These are phyloP conservation scores for Argyrosomus regius DNA, from an alignment of 2,797 vertebrate genomes.

Conservation along the genomic window DNA sequence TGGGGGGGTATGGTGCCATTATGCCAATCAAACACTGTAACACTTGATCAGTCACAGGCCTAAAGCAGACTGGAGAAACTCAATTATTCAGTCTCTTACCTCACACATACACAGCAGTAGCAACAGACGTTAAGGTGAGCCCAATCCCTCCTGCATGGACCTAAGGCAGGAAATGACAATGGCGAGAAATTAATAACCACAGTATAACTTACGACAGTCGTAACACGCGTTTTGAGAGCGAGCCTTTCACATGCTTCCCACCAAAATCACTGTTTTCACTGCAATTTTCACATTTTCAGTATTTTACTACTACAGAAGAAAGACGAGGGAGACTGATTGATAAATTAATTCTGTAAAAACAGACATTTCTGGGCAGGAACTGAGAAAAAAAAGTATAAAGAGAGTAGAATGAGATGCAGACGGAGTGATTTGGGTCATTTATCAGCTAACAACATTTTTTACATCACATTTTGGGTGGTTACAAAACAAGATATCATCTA, in stretches of 20 bases:
- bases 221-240: neutral
- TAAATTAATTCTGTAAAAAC: neutral
- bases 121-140: constrained; percentile 25
- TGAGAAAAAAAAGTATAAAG: neutral
- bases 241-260: neutral
- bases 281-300: neutral
- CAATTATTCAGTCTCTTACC: constrained; percentile 73
- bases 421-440: constrained; percentile 28
- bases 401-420: neutral
- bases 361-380: neutral
- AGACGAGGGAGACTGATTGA: neutral
- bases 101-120: constrained; percentile 56
- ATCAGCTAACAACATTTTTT: neutral
- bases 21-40: constrained; percentile 79
- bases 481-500: neutral
- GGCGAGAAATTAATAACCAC: constrained; percentile 25
- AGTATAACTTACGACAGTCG: neutral
- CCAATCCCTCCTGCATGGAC: constrained; percentile 22
- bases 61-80: constrained; percentile 61
- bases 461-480: neutral
- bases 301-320: neutral
- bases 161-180: constrained; percentile 41
- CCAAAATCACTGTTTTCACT: neutral
- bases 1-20: constrained; percentile 77
- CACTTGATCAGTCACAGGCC: constrained; percentile 77